phyloP scores from a whole-genome alignment of 2,888 invertebrate genomes.

The Xestia ashworthii region DNA sequence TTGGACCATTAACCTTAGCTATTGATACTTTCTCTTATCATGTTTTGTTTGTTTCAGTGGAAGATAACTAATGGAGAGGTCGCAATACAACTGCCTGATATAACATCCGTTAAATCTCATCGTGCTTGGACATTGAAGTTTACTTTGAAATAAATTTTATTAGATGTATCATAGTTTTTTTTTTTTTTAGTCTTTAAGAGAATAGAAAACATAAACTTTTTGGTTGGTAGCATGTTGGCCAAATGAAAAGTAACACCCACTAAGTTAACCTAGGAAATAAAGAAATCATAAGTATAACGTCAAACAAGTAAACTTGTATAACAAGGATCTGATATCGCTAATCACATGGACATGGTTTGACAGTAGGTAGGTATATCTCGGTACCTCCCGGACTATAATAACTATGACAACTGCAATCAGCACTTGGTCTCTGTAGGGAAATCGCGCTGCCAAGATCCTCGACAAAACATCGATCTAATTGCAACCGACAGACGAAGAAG shows the following conservation, averaged over 20 bases:
- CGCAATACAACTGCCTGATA: slow-evolving; percentile 82
- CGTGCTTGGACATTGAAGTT: slow-evolving; percentile 87
- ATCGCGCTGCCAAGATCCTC: too few species aligned
- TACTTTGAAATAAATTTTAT: slow-evolving; percentile 61
- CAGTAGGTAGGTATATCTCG: too few species aligned
- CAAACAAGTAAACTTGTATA: too few species aligned
- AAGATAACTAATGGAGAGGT: slow-evolving; percentile 74
- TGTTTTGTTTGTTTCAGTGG: slow-evolving; percentile 84
- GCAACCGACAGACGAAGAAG: too few species aligned
- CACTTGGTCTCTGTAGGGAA: too few species aligned
- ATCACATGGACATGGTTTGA: too few species aligned
- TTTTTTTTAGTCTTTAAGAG: not conserved
- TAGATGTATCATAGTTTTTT: not conserved
- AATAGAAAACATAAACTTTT: not conserved
- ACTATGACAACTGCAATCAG: too few species aligned
- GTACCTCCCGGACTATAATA: too few species aligned
- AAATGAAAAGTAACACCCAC: not conserved
- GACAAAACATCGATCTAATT: too few species aligned
- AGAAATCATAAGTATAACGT: slow-evolving; percentile 10
- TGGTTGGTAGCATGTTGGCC: not conserved
- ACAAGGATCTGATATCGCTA: too few species aligned
- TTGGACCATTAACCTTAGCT: slow-evolving; percentile 19
- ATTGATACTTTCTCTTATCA: slow-evolving; percentile 25
- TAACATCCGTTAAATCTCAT: slow-evolving; percentile 79
- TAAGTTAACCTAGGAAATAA: slow-evolving; percentile 7